Conservation (phyloP, 2,888 invertebrate genomes). For the Morpho achilles region DNA sequence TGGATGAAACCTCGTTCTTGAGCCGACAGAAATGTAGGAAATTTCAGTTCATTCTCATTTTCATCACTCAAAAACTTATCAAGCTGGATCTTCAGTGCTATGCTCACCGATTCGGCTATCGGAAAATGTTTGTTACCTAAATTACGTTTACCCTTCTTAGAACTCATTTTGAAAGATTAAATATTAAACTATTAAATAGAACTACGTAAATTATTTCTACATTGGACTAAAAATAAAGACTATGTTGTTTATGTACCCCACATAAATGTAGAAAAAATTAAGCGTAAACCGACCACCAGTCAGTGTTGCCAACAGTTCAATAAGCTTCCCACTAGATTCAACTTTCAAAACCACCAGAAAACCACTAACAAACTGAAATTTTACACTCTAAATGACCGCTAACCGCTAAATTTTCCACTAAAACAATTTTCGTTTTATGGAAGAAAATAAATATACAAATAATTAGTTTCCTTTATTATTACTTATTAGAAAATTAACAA, state of each 20-base stretch:
- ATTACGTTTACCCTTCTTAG: slow-evolving; percentile 62
- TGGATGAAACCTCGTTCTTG: slow-evolving; percentile 91
- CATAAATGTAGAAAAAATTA: too few relatives aligned
- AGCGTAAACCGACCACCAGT: too few relatives aligned
- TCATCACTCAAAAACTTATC: slow-evolving; percentile 70
- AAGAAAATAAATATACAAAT: too few relatives aligned
- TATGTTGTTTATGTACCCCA: slow-evolving; percentile 16
- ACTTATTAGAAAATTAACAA: too few relatives aligned
- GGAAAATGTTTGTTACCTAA: slow-evolving; percentile 67
- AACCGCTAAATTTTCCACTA: too few relatives aligned
- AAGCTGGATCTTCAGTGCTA: slow-evolving; percentile 69
- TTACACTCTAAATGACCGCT: too few relatives aligned
- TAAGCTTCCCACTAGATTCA: too few relatives aligned
- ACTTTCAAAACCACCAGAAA: too few relatives aligned
- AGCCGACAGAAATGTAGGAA: slow-evolving; percentile 86
- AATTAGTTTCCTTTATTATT: too few relatives aligned
- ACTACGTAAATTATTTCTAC: not conserved
- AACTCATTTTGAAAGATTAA: slow-evolving; percentile 50
- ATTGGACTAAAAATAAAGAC: slow-evolving; percentile 11
- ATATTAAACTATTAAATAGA: slow-evolving; percentile 10
- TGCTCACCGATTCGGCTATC: slow-evolving; percentile 71
- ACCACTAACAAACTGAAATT: too few relatives aligned
- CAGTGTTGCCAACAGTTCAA: too few relatives aligned
- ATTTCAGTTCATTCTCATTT: slow-evolving; percentile 75
- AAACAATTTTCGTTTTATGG: too few relatives aligned